Evolutionary conservation across 2,113 vertebrate species (phyloP), one percentile per base, ranked within the genome.

Genomic region (Alouatta palliata): DNA sequence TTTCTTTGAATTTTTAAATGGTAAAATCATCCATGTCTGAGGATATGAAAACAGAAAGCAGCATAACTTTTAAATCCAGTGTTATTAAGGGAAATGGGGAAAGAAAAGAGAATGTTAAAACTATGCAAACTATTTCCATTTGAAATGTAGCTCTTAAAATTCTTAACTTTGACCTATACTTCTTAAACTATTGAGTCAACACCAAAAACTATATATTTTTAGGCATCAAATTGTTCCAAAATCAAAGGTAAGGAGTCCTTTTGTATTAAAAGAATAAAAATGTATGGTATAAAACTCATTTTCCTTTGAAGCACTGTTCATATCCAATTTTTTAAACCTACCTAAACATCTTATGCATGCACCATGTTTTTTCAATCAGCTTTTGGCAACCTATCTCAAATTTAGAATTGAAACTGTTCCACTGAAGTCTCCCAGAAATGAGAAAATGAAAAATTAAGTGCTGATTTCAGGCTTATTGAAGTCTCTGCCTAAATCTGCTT

Each of bases 361-460:
- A 84, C 40, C 98, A 97, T 95, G n/a, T 97, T 98, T 98, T 98
- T 98, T 93, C 93, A 98, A 98, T 99, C 95, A 98, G 3, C 87
- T 98, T 90, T 98, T 99, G 98, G 98, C 98, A 98, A 86, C 0
- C 20, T 90, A 75, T 71, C 84, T 95, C 84, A 97, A 96, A 97
- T 98, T 98, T 97, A 93, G 96, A 98, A 97, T 98, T 98, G 92
- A 98, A 97, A 40, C 94, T 90, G 40, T 87, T 98, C 97, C 97
- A 86, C 92, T 98, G 95, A 98, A 96, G 25, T 27, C 96, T 97
- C 96, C 52, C 94, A 98, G 96, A 98, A 97, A 98, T 97, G 81
- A 95, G 96, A 96, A 95, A 98, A 98, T 98, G 97, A 98, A 98
- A 98, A 98, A 98, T 98, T 98, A 98, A 97, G 98, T 98, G 98